phyloP scores from a whole-genome alignment of 2,888 invertebrate genomes.

The Caenorhabditis becei region DNA sequence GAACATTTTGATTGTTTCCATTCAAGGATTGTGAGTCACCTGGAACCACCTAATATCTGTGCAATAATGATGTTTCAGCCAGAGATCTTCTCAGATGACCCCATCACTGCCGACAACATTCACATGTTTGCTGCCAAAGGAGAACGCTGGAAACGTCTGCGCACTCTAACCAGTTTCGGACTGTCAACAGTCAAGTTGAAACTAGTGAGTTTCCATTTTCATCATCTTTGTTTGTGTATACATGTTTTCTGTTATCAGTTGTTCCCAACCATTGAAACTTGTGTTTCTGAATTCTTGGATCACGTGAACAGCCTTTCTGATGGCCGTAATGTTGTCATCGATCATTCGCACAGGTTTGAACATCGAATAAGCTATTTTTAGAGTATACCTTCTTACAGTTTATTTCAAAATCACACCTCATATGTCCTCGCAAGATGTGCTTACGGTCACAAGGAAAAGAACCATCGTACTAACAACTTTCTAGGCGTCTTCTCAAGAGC shows the following conservation, averaged over 20 bases:
- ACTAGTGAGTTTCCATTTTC: slow-evolving; percentile 36
- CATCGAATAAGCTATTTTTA: background rate
- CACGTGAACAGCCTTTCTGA: slow-evolving; percentile 42
- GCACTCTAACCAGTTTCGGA: slow-evolving; percentile 82
- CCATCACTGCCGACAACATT: slow-evolving; percentile 49
- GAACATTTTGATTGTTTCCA: slow-evolving; percentile 66
- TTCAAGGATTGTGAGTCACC: slow-evolving; percentile 60
- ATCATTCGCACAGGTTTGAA: slow-evolving; percentile 57
- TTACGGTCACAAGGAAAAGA: slow-evolving; percentile 64
- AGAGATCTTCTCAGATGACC: slow-evolving; percentile 44
- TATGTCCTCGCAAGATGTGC: slow-evolving; percentile 70
- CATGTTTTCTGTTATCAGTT: slow-evolving; percentile 45
- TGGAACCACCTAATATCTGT: background rate
- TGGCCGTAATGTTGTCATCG: slow-evolving; percentile 23
- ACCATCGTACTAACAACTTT: slow-evolving; percentile 56
- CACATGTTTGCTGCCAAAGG: slow-evolving; percentile 83
- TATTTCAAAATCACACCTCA: slow-evolving; percentile 73
- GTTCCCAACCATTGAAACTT: slow-evolving; percentile 61
- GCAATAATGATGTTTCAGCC: slow-evolving; percentile 38
- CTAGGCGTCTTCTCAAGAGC: slow-evolving; percentile 43
- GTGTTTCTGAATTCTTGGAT: slow-evolving; percentile 60
- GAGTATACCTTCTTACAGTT: slow-evolving; percentile 50
- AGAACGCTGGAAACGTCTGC: slow-evolving; percentile 84
- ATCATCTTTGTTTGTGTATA: background rate
- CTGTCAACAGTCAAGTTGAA: slow-evolving; percentile 67